Base-by-base conservation (phyloP, 2,797 vertebrate species). In the Pitangus sulphuratus region DNA sequence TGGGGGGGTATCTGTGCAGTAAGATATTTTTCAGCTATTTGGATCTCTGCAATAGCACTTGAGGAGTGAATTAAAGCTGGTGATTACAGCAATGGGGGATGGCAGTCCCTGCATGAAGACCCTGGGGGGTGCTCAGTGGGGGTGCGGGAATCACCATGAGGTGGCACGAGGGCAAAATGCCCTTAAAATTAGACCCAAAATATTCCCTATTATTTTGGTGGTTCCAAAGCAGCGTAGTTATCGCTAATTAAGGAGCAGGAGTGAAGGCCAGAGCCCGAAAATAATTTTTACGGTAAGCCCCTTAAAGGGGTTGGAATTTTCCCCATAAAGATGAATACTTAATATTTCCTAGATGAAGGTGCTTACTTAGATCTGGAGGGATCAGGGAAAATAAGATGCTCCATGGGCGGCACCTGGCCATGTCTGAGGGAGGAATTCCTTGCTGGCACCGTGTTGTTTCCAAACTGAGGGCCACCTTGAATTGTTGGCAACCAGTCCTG, bases 361-460 rank as follows among this genome's bases (percentile, higher is more conserved):
- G 3, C 78, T 76, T 82, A 89, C 87, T 69, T 37, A 24, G 47
- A 3, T 24, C 26, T 4, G 42, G 48, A 39, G 62, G 48, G 31
- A 17, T 35, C 40, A 37, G 62, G 56, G 62, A 28, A 1, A 2
- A 17, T 5, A 69, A 19, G 35, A 48, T 6, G 5, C 17, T 28
- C 1, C 31, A 8, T 1, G 86, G 86, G 22, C 3, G 78, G 26
- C 78, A 82, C 48, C 87, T 69, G 70, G 87, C 78, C 87, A 82
- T 89, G 70, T 50, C 70, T 37, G 48, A 61, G 86, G 62, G 62
- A 35, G 7, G 0, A 42, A 54, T 42, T 22, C 54, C 47, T 53
- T 0, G 0, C 53, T 81, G 77, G 45, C 53, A 4, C 2, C 4
- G 3, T 20, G 9, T 15, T 31, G 0, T 60, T 61, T 15, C 40